These are phyloP conservation scores for Paratilapia polleni DNA, from an alignment of 2,113 vertebrate genomes.

Conservation along the genomic window DNA sequence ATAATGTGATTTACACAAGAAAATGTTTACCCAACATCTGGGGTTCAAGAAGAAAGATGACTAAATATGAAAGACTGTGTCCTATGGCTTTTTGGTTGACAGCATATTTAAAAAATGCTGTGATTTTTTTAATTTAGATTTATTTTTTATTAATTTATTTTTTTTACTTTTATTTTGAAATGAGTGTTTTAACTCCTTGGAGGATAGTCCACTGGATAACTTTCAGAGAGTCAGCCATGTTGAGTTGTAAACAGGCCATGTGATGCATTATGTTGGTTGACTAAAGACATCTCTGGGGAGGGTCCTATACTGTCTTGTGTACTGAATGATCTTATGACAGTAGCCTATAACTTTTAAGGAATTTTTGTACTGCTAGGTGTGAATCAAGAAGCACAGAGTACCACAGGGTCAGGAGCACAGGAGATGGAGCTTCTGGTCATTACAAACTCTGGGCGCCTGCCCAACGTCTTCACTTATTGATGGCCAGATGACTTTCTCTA, in stretches of 20 bases:
- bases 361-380: background rate
- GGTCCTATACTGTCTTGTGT: background rate
- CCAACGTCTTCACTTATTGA: slow-evolving; percentile 40
- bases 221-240: too few relatives aligned
- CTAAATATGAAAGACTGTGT: too few relatives aligned
- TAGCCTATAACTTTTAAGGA: background rate
- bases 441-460: background rate
- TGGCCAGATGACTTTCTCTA: slow-evolving; percentile 14
- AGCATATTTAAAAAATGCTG: background rate
- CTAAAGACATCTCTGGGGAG: background rate
- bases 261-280: too few relatives aligned
- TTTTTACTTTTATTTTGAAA: background rate
- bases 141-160: too few relatives aligned
- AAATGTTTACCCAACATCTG: too few relatives aligned
- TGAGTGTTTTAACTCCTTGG: background rate
- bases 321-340: background rate
- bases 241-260: too few relatives aligned
- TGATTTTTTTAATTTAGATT: too few relatives aligned
- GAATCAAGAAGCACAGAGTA: background rate
- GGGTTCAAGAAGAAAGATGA: too few relatives aligned
- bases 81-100: background rate
- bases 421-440: background rate
- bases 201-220: too few relatives aligned
- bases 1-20: too few relatives aligned
- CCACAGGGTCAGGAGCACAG: background rate